phyloP scores from a whole-genome alignment of 2,113 vertebrate genomes.

The Ophthalmolycus amberensis region DNA sequence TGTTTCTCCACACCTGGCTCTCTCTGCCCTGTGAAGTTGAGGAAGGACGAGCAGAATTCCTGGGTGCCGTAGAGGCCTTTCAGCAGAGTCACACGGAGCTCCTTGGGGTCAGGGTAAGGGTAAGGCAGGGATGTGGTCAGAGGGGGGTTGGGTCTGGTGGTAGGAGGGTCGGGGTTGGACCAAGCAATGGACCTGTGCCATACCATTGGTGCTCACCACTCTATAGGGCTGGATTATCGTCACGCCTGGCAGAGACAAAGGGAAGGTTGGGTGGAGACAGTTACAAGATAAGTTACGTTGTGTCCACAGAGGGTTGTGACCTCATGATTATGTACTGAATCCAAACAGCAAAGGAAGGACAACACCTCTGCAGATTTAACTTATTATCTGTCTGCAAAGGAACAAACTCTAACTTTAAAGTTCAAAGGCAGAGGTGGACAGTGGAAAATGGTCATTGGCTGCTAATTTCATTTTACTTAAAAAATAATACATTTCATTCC shows the following conservation, averaged over 20 bases:
- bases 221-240: constrained; percentile 73
- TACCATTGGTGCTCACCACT: constrained; percentile 50
- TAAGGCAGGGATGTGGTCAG: background rate
- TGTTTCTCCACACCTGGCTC: background rate
- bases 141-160: background rate
- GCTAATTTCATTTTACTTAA: background rate
- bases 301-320: background rate
- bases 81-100: constrained; percentile 68
- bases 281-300: background rate
- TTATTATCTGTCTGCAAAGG: background rate
- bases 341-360: background rate
- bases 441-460: background rate
- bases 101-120: constrained; percentile 8
- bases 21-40: constrained; percentile 23
- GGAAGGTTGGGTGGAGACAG: background rate
- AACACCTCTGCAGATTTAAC: background rate
- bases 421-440: too few relatives aligned
- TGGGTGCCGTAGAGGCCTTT: constrained; percentile 57
- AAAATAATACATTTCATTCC: background rate
- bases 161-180: background rate
- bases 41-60: constrained; percentile 55
- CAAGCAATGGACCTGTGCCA: constrained; percentile 61
- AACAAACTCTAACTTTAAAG: background rate
- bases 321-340: background rate
- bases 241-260: constrained; percentile 46